Base-by-base conservation (phyloP, 2,888 invertebrate species). In the Erebia ligea region DNA sequence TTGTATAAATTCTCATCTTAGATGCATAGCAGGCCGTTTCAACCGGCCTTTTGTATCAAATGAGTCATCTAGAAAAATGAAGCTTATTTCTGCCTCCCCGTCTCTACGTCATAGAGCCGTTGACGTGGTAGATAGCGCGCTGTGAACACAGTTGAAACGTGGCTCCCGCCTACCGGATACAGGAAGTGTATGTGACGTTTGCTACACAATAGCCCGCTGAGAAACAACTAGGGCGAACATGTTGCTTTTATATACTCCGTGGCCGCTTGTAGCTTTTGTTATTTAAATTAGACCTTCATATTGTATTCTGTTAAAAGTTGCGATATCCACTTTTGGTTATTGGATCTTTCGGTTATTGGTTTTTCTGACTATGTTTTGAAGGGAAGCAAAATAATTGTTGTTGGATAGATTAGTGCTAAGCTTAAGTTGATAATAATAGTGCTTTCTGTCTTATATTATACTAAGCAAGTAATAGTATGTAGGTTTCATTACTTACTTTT, bases 181-280 rank as follows among this genome's bases (percentile, higher is more conserved):
- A 81, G 84, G 84, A 86, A 79, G 83, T 81, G 82, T 78, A 81
- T 79, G 81, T 84, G 86, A 86, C 86, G 84, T 82, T 82, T 82
- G 82, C 80, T 80, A 79, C 78, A 84, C 81, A 82, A 75, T 76
- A 73, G 76, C 69, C 71, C 68, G 48, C 68, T 64, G 73, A 71
- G 75, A 75, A 79, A 78, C 77, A 75, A 74, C 77, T 76, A 76
- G 70, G 72, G 63, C 71, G 59, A 62, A 73, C 71, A 71, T 69
- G 71, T 69, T 73, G 61, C 59, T 71, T 69, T 69, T 61, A 71
- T 67, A 65, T 61, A 64, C 67, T 67, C 64, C 25, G 42, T 62
- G 61, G 70, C 58, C 67, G 50, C 34, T 42, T 40, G 52, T 45
- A 1, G 45, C 21, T 45, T 25, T 52, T 40, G 21, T 67, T 11